These are phyloP conservation scores for Dermatophagoides farinae DNA, from an alignment of 1,140 invertebrate species.

Conservation along the genomic window DNA sequence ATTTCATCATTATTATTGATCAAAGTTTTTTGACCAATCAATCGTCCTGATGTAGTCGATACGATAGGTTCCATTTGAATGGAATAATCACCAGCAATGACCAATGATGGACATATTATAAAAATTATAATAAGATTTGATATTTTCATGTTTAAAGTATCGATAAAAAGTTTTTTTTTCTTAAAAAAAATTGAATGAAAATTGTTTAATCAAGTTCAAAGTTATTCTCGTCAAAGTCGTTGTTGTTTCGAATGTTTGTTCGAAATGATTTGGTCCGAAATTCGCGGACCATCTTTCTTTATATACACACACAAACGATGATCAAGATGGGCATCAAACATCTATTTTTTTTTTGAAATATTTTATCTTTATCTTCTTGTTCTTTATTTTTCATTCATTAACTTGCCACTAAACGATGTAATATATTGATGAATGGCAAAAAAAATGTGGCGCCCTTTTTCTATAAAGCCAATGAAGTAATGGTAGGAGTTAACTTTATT, in stretches of 20 bases:
- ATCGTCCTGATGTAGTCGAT: conserved; percentile 1
- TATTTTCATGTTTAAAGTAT: neutral
- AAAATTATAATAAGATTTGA: neutral
- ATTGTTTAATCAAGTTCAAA: too few species aligned
- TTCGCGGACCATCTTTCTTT: too few species aligned
- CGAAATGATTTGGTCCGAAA: too few species aligned
- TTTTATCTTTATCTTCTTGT: neutral
- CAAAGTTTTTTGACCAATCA: neutral
- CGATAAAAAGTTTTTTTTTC: too few species aligned
- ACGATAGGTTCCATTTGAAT: neutral
- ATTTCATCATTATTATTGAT: neutral
- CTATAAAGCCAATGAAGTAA: neutral
- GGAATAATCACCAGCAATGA: neutral
- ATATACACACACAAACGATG: too few species aligned
- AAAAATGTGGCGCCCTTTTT: neutral
- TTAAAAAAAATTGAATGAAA: too few species aligned
- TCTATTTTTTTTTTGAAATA: too few species aligned
- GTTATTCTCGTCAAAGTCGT: too few species aligned
- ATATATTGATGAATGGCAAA: neutral
- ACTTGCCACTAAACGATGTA: neutral
- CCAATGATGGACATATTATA: neutral
- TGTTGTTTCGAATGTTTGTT: too few species aligned
- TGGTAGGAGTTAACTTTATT: neutral
- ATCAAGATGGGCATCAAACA: too few species aligned
- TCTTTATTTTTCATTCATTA: too few species aligned